Conservation (phyloP, 2,888 invertebrate genomes). For the Acholoe squamosa region DNA sequence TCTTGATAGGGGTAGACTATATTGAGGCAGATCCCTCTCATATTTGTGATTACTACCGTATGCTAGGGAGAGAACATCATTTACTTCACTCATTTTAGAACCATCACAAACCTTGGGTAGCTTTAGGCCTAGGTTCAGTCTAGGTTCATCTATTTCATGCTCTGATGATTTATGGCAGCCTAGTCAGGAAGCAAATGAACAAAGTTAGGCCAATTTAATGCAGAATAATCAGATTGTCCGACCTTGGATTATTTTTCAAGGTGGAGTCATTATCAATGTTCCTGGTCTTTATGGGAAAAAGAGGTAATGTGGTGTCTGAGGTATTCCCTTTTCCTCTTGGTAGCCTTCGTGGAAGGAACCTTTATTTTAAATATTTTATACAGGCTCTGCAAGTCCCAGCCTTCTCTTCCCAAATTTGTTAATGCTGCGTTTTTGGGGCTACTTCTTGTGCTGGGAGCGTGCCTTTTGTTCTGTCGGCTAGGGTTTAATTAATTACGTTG, state of each 20-base stretch:
- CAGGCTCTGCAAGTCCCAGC: neutral
- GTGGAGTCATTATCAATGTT: neutral
- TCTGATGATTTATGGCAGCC: neutral
- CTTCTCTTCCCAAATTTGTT: neutral
- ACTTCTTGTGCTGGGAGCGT: neutral
- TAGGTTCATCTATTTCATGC: neutral
- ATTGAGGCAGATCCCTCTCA: too few relatives aligned
- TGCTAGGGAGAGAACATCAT: too few relatives aligned
- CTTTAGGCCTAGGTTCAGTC: too few relatives aligned
- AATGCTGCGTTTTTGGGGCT: neutral
- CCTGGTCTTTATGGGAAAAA: neutral
- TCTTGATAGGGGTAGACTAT: too few relatives aligned
- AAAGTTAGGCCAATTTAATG: conserved; percentile 16
- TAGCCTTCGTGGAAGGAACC: neutral
- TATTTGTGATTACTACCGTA: too few relatives aligned
- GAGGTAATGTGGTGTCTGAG: conserved; percentile 19
- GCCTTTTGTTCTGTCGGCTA: conserved; percentile 37
- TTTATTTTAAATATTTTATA: conserved; percentile 18
- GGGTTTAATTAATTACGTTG: conserved; percentile 39
- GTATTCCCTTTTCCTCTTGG: neutral
- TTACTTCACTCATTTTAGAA: too few relatives aligned
- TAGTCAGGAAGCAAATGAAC: neutral
- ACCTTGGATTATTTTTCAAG: neutral
- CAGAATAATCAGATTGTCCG: conserved; percentile 6
- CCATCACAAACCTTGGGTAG: too few relatives aligned